Evolutionary conservation across 1,140 invertebrate species (phyloP), one percentile per base, ranked within the genome.

Genomic region (Pollicipes pollicipes): DNA sequence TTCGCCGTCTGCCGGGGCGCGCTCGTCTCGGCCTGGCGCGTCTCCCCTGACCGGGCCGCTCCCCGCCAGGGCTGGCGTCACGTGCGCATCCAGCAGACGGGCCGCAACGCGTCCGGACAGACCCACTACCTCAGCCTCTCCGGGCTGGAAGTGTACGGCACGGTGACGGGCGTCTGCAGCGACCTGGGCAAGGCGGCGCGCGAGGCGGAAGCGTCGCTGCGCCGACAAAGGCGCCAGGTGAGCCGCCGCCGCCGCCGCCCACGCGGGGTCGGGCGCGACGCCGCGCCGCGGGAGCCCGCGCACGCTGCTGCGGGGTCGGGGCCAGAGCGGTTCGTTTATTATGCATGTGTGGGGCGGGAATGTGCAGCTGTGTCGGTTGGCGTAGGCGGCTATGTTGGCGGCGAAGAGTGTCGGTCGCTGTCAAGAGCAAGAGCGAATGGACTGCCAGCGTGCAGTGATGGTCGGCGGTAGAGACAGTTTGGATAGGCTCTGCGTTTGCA

Each of bases 81-180:
- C 79, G 83, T 98, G 64, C 84, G 94, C 29, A 84, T 99, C 45
- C 93, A 97, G 76, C 95, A 98, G 82, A 93, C 88, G 73, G 96
- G 96, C 6, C 95, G 96, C 78, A 98, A 98, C 81, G 93, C 95
- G 0, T 96, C 93, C 45, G 93, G 92, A 0, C 93, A 97, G 79
- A 98, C 94, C 0, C 93, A 97, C 81, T 98, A 97, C 78, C 80
- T 99, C 3, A 97, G 93, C 58, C 82, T 98, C 2, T 97, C 93
- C 68, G 97, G 97, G 3, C 92, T 99, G 77, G 97, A 99, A 81
- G 86, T 99, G 35, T 98, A 99, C 77, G 96, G 97, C 2, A 89
- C 87, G 76, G 90, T 98, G 0, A 88, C 86, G 13, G 88, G 88
- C 28, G 89, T 94, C 30, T 93, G 91, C 81, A 90, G 94, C 78